Evolutionary conservation across 2,888 invertebrate species (phyloP).

Genomic region (Cataglyphis cursor): DNA sequence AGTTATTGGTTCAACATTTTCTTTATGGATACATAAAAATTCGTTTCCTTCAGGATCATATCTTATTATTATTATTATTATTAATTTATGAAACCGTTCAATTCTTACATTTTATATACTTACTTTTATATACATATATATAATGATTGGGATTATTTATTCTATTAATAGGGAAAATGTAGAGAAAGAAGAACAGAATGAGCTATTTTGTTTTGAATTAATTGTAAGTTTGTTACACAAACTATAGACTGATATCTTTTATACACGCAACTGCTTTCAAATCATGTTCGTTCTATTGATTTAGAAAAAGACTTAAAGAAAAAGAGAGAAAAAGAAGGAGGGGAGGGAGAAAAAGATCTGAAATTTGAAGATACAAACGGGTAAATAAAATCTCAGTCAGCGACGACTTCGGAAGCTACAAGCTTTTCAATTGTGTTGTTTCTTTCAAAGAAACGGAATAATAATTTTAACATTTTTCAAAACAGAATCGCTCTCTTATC

Average conservation of each 20-base stretch:
- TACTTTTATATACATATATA: not conserved
- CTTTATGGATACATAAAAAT: not conserved
- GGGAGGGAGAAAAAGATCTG: not conserved
- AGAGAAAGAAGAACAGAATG: conserved; percentile 4
- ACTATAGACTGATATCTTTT: conserved; percentile 42
- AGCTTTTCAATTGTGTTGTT: conserved; percentile 41
- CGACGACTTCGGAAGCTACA: conserved; percentile 30
- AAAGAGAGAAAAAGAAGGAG: not conserved
- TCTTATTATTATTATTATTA: not conserved
- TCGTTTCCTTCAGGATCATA: not conserved
- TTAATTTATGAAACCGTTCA: not conserved
- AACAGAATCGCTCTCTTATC: conserved; percentile 43
- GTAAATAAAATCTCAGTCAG: conserved; percentile 44
- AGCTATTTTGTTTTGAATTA: conserved; percentile 34
- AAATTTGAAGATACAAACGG: conserved; percentile 43
- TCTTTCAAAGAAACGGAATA: conserved; percentile 35
- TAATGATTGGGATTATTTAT: not conserved
- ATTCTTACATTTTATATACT: not conserved
- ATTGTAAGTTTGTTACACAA: conserved; percentile 18
- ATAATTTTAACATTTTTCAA: conserved; percentile 54
- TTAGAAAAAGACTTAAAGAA: conserved; percentile 29
- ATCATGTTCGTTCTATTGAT: conserved; percentile 50
- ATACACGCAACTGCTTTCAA: conserved; percentile 48
- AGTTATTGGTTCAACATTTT: conserved; percentile 1
- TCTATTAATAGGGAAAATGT: not conserved